A percentile compares a stretch with the other conserved stretches of the same genome.
phyloP scores from a whole-genome alignment of 1,140 invertebrate genomes.

The Drosophila subpulchrella region DNA sequence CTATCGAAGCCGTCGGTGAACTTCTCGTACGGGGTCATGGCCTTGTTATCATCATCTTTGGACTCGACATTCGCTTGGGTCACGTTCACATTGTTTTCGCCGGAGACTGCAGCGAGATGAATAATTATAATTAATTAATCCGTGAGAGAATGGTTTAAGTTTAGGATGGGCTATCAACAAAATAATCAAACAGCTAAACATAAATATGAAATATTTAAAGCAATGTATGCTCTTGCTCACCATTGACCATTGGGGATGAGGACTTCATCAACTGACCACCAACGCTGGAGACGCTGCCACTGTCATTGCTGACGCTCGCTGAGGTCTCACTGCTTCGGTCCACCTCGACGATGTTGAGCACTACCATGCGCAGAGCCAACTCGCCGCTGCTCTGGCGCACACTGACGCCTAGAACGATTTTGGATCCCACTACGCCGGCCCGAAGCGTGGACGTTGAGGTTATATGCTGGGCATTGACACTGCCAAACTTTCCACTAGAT shows the following conservation, averaged over 20 bases:
- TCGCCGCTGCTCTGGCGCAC: constrained; percentile 76
- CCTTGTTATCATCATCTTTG: constrained; percentile 78
- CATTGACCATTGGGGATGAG: constrained; percentile 61
- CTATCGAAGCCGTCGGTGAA: constrained; percentile 79
- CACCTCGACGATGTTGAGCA: constrained; percentile 74
- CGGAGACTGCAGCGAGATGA: constrained; percentile 30
- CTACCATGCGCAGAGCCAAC: constrained; percentile 73
- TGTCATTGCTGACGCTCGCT: constrained; percentile 65
- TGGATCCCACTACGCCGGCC: constrained; percentile 79
- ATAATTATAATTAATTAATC: neutral
- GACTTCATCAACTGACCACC: constrained; percentile 66
- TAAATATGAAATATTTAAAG: too few relatives aligned
- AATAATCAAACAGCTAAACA: neutral
- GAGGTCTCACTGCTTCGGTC: constrained; percentile 65
- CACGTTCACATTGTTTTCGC: constrained; percentile 53
- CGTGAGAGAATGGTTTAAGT: too few relatives aligned
- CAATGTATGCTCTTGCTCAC: constrained; percentile 33
- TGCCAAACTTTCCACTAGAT: constrained; percentile 49
- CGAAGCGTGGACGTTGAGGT: constrained; percentile 78
- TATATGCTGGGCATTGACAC: constrained; percentile 65
- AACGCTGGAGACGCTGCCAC: constrained; percentile 65
- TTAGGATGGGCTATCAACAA: neutral
- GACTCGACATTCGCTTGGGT: constrained; percentile 68
- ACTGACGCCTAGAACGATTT: constrained; percentile 74
- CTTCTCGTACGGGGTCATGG: constrained; percentile 73